These are phyloP conservation scores for Spilosoma lubricipeda DNA, from an alignment of 2,888 invertebrate genomes.

Conservation along the genomic window DNA sequence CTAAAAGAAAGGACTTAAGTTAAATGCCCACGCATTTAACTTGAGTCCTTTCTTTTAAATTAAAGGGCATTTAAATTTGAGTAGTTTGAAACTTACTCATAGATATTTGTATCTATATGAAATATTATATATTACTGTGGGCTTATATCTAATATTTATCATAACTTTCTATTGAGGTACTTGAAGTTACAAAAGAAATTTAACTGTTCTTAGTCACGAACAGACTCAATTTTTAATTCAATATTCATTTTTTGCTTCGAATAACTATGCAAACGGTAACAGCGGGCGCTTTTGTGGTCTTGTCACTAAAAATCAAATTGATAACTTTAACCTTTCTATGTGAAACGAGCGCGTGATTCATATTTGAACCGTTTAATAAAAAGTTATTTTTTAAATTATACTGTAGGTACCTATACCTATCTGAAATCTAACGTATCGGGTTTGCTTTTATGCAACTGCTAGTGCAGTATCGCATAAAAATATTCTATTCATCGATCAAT, in stretches of 20 bases:
- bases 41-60: not conserved
- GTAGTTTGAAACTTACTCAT: not conserved
- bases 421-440: not conserved
- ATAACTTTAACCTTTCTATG: conserved; percentile 4
- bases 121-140: not conserved
- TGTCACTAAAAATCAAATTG: conserved; percentile 1
- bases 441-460: not conserved
- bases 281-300: conserved; percentile 17
- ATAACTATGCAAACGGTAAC: conserved; percentile 18
- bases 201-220: not conserved
- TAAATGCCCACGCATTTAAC: too few species aligned
- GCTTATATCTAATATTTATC: not conserved
- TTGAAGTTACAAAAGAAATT: not conserved
- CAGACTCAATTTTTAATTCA: not conserved
- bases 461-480: not conserved
- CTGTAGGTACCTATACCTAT: not conserved
- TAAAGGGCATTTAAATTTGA: not conserved
- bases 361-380: not conserved
- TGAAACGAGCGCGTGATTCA: not conserved
- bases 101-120: too few species aligned
- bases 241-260: conserved; percentile 1
- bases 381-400: not conserved
- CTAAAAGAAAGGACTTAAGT: too few species aligned
- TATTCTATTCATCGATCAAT: not conserved
- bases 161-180: not conserved